phyloP scores from a whole-genome alignment of 1,140 invertebrate genomes.

The Drosophila equinoxialis region DNA sequence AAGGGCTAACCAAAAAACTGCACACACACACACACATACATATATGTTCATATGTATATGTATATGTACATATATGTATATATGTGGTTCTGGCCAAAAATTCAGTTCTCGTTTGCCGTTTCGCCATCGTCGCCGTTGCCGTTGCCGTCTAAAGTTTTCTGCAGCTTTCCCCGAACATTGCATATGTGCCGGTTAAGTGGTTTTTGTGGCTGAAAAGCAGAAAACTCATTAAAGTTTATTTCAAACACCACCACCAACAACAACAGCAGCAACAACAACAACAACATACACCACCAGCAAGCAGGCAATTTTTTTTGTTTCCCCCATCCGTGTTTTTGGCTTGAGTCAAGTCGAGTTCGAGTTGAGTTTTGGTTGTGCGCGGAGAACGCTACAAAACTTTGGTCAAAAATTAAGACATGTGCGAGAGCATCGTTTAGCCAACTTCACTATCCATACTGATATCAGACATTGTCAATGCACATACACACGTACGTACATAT shows the following conservation, averaged over 20 bases:
- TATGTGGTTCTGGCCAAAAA: conserved; percentile 50
- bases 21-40: conserved; percentile 6
- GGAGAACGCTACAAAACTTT: conserved; percentile 39
- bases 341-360: background rate
- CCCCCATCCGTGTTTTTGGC: background rate
- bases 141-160: conserved; percentile 53
- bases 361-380: background rate
- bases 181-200: conserved; percentile 75
- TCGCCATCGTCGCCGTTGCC: conserved; percentile 20
- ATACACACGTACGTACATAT: too few species aligned
- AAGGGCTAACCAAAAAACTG: conserved; percentile 23
- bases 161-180: conserved; percentile 46
- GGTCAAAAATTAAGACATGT: conserved; percentile 71
- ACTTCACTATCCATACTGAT: conserved; percentile 1
- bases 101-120: conserved; percentile 30
- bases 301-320: background rate
- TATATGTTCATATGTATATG: conserved; percentile 15
- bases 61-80: conserved; percentile 7
- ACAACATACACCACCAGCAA: background rate
- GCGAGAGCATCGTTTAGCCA: conserved; percentile 29
- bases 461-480: background rate
- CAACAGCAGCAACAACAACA: background rate
- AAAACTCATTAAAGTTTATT: conserved; percentile 77
- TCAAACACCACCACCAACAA: conserved; percentile 62
- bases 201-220: conserved; percentile 75